These are phyloP conservation scores for Platalea minor DNA, from an alignment of 2,797 vertebrate genomes.

Conservation along the genomic window DNA sequence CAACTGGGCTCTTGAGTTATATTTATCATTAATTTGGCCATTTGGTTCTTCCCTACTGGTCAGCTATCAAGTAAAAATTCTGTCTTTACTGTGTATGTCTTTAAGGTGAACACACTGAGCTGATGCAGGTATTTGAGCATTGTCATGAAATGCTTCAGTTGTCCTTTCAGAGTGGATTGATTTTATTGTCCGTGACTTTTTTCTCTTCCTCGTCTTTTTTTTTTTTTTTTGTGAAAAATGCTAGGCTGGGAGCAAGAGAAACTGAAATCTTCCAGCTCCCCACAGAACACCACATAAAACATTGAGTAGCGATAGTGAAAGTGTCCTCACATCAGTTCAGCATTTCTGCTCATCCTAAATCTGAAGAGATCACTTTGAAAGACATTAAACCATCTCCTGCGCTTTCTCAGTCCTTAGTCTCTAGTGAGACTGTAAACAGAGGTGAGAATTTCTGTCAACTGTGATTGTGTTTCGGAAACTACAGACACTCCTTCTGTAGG, in stretches of 20 bases:
- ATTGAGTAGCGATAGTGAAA: neutral
- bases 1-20: neutral
- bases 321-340: neutral
- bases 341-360: neutral
- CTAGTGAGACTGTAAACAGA: neutral
- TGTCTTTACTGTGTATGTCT: neutral
- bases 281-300: neutral
- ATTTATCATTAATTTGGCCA: neutral
- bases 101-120: neutral
- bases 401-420: neutral
- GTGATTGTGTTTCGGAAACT: neutral
- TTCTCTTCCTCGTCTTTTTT: neutral
- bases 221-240: neutral
- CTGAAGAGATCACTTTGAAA: neutral
- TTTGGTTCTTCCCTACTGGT: neutral
- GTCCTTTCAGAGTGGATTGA: neutral
- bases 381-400: neutral
- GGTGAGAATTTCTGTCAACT: neutral
- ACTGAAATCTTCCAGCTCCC: neutral
- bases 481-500: neutral
- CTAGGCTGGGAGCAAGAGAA: neutral
- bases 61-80: neutral
- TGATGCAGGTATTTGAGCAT: neutral
- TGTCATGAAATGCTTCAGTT: neutral
- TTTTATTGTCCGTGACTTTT: neutral